Percentiles rank a stretch among this genome's conserved stretches.
Evolutionary conservation across 1,140 invertebrate species (phyloP).

Genomic region (Pseudachorutes palmiensis): DNA sequence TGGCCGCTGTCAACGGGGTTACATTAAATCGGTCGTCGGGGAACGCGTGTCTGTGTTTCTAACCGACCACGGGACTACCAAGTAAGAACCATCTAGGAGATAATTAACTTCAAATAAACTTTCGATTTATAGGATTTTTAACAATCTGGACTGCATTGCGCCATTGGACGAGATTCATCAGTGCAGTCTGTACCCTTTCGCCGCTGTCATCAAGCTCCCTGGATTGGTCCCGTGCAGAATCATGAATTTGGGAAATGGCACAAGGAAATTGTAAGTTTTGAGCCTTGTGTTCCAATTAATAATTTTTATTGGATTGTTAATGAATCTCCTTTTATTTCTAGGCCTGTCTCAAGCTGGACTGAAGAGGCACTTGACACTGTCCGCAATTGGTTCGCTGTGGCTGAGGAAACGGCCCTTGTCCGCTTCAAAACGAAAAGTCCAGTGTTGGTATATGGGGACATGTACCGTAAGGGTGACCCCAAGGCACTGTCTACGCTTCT

Average conservation of each 20-base stretch:
- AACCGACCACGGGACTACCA: neutral
- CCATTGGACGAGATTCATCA: too few species aligned
- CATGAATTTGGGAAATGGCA: too few species aligned
- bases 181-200: too few species aligned
- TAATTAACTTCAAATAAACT: too few species aligned
- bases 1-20: neutral
- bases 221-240: too few species aligned
- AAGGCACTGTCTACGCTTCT: neutral
- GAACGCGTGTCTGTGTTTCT: neutral
- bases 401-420: neutral
- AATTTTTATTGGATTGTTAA: too few species aligned
- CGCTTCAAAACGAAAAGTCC: neutral
- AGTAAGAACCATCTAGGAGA: too few species aligned
- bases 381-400: neutral
- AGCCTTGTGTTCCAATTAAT: too few species aligned
- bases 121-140: too few species aligned
- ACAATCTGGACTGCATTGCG: too few species aligned
- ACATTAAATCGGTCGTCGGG: neutral
- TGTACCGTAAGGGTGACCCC: neutral
- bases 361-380: neutral
- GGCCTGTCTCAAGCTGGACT: neutral
- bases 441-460: neutral
- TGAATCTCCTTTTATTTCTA: neutral
- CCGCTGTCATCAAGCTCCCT: too few species aligned
- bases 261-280: too few species aligned